These are phyloP conservation scores for Morphnarchus princeps DNA, from an alignment of 2,113 vertebrate species.

Conservation along the genomic window DNA sequence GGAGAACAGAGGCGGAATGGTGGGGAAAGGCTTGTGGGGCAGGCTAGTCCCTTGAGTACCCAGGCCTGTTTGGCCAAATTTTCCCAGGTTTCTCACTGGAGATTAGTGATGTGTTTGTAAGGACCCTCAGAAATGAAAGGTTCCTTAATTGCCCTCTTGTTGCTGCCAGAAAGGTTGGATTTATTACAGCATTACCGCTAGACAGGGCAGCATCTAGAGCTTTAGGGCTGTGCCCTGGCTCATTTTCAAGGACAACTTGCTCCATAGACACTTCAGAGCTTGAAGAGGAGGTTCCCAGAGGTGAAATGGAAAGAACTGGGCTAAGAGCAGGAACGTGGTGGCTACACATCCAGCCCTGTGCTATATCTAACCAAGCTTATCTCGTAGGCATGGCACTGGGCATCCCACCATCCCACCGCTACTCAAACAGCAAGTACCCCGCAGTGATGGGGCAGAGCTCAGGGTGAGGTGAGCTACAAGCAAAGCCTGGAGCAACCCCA, in stretches of 20 bases:
- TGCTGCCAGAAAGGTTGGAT: background rate
- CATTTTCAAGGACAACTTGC: background rate
- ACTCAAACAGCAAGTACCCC: background rate
- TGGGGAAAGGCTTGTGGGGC: background rate
- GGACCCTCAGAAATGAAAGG: background rate
- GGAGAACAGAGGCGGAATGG: background rate
- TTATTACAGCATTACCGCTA: background rate
- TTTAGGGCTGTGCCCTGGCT: background rate
- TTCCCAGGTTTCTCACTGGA: background rate
- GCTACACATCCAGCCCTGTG: background rate
- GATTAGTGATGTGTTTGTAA: background rate
- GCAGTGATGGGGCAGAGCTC: background rate
- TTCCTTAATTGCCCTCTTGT: background rate
- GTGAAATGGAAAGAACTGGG: background rate
- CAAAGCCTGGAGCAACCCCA: background rate
- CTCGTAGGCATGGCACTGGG: background rate
- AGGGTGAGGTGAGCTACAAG: background rate
- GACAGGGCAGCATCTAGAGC: background rate
- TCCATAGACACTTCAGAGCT: background rate
- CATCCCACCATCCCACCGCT: background rate
- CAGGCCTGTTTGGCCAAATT: background rate
- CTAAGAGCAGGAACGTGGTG: rapidly evolving
- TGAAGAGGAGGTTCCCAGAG: background rate
- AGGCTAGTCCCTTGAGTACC: background rate
- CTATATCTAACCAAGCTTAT: background rate